Percentiles rank a stretch among this genome's conserved stretches.
Evolutionary conservation across 2,113 vertebrate genomes (phyloP).

Genomic region (Chaenogobius annularis): DNA sequence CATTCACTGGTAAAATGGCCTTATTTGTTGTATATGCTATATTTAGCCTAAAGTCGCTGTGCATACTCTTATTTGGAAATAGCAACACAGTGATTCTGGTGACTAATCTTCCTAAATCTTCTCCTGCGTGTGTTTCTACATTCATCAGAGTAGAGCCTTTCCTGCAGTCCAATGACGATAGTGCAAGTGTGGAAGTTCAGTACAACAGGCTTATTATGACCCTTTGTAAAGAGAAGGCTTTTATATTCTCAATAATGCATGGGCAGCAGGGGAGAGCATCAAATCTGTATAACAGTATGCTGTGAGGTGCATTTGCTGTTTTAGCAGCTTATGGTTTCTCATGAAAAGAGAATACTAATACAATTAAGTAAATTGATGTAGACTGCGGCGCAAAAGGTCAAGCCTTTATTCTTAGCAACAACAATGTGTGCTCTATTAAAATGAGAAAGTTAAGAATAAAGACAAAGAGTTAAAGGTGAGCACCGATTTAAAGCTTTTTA

Average conservation of each 20-base stretch:
- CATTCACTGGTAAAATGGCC: constrained; percentile 39
- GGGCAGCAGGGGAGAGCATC: constrained; percentile 60
- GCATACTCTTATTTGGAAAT: constrained; percentile 54
- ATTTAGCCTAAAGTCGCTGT: constrained; percentile 52
- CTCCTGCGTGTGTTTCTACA: constrained; percentile 40
- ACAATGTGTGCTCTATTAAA: constrained; percentile 37
- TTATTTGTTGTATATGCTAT: constrained; percentile 48
- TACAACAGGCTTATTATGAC: constrained; percentile 71
- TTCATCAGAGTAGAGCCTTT: constrained; percentile 39
- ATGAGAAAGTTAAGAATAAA: constrained; percentile 32
- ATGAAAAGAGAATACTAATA: constrained; percentile 60
- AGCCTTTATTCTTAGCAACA: constrained; percentile 58
- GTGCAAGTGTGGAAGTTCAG: constrained; percentile 49
- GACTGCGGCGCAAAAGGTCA: constrained; percentile 54
- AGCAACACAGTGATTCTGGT: constrained; percentile 53
- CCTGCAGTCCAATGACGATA: not conserved
- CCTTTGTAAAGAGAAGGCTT: constrained; percentile 70
- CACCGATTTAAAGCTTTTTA: constrained; percentile 16
- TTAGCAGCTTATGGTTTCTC: constrained; percentile 51
- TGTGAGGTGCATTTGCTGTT: constrained; percentile 61
- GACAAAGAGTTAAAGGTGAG: constrained; percentile 38
- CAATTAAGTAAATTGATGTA: constrained; percentile 67
- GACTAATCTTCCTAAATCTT: constrained; percentile 67
- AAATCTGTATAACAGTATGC: constrained; percentile 56
- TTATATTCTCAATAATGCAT: constrained; percentile 76